Base-by-base conservation (phyloP, 2,888 invertebrate genomes). In the Rhodophaea formosa region DNA sequence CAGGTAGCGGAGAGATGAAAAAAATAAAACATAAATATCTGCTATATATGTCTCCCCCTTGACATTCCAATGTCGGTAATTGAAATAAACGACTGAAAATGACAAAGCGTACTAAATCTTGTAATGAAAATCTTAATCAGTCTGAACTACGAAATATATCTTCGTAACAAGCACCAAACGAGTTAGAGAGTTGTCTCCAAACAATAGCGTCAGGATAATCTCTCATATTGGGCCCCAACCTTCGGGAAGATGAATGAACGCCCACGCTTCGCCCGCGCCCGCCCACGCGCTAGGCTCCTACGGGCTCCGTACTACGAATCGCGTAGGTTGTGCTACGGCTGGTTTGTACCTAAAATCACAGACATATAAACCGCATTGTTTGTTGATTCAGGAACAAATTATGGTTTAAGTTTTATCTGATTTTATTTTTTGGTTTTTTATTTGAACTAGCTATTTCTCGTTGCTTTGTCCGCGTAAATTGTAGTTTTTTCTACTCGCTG, bases 231-330 rank as follows among this genome's bases (percentile, higher is more conserved):
- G 42, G 39, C 12, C n/a, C 45, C 51, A 44, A 8, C 42, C 51
- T 54, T 15, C 17, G 35, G 14, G 35, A 46, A 44, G 44, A 72
- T 74, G 77, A 80, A 80, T 80, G 77, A 65, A 66, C 74, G 62
- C 77, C 79, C 66, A 80, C 81, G 66, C 67, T 8, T 15, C 16
- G 29, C 30, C 32, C 17, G 8, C 35, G 8, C 17, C 10, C 51
- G 35, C 51, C 51, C 35, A 51, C 51, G 51, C 51, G 7, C 16
- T 35, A 51, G 16, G 17, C 59, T 39, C 2, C n/a, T 55, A 58
- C 74, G 66, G 76, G 14, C 79, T 66, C 79, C 82, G 73, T 67
- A 68, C 72, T 75, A 23, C 23, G 23, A 23, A 3, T 45, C 23
- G 30, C 30, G 47, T 49, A 15, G 47, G 47, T 14, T 44, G 47